Evolutionary conservation across 2,113 vertebrate species (phyloP), one percentile per base, ranked within the genome.

Genomic region (Grus americana): DNA sequence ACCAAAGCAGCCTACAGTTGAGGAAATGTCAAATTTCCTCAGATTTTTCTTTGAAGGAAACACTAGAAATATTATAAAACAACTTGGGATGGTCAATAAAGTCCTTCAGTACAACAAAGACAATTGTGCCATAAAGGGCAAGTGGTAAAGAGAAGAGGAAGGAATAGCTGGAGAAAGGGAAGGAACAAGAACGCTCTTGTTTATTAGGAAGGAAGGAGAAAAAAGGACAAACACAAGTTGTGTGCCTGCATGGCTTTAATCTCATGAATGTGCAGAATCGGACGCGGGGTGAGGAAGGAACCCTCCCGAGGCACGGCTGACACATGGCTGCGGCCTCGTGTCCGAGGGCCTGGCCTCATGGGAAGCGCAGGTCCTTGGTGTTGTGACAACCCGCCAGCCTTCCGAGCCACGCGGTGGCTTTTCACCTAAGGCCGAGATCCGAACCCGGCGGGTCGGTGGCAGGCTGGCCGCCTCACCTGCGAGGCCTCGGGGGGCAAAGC

Each of bases 381-480:
- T 38, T 38, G 12, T 36, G 4, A 26, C 21, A 57, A 9, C 11
- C 27, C 36, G 0, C 29, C 0, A 8, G 32, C 0, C 4, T n/a
- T 20, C 14, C 0, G 38, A 63, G 57, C 47, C 1, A 7, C 1
- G 13, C 17, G 3, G 5, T 13, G 4, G 24, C 30, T 26, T 11
- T 18, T 24, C 3, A 4, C 6, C 12, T 5, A 7, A 18, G 8
- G 38, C 12, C 3, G 2, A 74, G 34, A 22, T 11, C 8, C 18
- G 1, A 0, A 5, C 1, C 9, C 1, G 0, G 17, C 3, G 2
- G 6, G 8, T 1, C 2, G 2, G 19, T 0, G 1, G 40, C 40
- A 42, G 40, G 11, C 40, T 42, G 40, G 40, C 40, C 40, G 11
- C 12, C 11, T 42, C 40, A 42, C 24, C 12, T 1, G 10, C 2